Evolutionary conservation across 2,888 invertebrate species (phyloP), one percentile per base, ranked within the genome.

Genomic region (Cistogaster globosa): DNA sequence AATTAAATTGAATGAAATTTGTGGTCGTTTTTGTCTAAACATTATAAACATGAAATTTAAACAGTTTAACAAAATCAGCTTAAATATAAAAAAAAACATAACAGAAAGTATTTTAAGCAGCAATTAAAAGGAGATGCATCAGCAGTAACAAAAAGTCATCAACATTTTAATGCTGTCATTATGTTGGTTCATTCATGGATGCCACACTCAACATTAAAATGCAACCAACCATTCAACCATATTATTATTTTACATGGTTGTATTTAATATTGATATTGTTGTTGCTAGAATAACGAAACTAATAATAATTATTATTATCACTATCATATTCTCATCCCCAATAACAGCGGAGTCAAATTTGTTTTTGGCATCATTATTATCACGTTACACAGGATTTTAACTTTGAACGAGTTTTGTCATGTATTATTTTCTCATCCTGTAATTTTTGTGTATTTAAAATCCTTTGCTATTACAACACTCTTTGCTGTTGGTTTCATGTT

Each of bases 251-350:
- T 60, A 16, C 58, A 71, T 71, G 48, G 38, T 74, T 26, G 42
- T 42, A 58, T 58, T 22, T 53, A 77, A 53, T 48, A 18, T 60
- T 62, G 26, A 58, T 60, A 45, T 26, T 69, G 55, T 16, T 57
- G 57, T 55, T 32, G 32, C n/a, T 71, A 22, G 48, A 67, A 65
- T 63, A 68, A 77, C 67, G 68, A 80, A 81, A 77, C 68, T 78
- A 85, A 69, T 85, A 85, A 78, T 63, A 78, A 84, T 80, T 84
- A 84, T 80, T 84, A 84, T 84, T 76, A 38, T 42, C 79, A 63
- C n/a, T 55, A 69, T 63, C 55, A 63, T 18, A 2, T 12, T 42
- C 42, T n/a, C 26, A 26, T 62, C 55, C 36, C 65, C 45, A 20
- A 7, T 38, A 57, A 16, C 80, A 18, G 20, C 74, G 48, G 11